phyloP scores from a whole-genome alignment of 2,888 invertebrate genomes.

The Balanococcus diminutus region DNA sequence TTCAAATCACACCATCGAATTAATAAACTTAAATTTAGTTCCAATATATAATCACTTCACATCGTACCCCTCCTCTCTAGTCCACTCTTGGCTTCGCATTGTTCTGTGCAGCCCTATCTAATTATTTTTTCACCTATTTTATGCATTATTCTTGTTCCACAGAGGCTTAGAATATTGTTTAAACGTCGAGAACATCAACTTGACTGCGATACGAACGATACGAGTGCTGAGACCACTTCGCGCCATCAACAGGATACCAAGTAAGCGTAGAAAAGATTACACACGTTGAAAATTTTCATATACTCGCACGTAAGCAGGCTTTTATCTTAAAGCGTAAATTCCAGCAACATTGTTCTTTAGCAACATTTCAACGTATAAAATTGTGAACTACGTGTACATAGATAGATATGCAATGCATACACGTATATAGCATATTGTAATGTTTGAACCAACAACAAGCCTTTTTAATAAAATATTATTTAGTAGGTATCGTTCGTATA shows the following conservation, averaged over 20 bases:
- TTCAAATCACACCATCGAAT: no score
- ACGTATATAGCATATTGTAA: background rate
- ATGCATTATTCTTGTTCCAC: slow-evolving; percentile 59
- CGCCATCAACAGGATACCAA: slow-evolving; percentile 99
- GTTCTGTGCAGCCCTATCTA: background rate
- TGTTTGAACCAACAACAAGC: background rate
- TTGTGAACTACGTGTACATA: background rate
- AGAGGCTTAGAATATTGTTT: slow-evolving; percentile 87
- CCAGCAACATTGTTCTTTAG: slow-evolving; percentile 28
- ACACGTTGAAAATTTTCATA: slow-evolving; percentile 20
- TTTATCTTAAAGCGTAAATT: slow-evolving; percentile 21
- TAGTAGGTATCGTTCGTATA: background rate
- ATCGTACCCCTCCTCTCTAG: background rate
- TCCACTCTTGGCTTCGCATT: background rate
- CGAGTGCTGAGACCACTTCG: slow-evolving; percentile 94
- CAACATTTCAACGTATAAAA: background rate
- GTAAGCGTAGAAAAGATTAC: slow-evolving; percentile 68
- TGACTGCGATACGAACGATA: slow-evolving; percentile 97
- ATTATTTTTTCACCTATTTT: background rate
- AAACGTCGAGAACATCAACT: slow-evolving; percentile 95
- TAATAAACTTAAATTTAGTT: no score
- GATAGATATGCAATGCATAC: background rate
- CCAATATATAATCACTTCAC: no score
- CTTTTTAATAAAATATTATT: slow-evolving; percentile 27
- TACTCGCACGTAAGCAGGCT: background rate